Evolutionary conservation across 1,140 invertebrate species (phyloP), one percentile per base, ranked within the genome.

Genomic region (Amphibalanus amphitrite): DNA sequence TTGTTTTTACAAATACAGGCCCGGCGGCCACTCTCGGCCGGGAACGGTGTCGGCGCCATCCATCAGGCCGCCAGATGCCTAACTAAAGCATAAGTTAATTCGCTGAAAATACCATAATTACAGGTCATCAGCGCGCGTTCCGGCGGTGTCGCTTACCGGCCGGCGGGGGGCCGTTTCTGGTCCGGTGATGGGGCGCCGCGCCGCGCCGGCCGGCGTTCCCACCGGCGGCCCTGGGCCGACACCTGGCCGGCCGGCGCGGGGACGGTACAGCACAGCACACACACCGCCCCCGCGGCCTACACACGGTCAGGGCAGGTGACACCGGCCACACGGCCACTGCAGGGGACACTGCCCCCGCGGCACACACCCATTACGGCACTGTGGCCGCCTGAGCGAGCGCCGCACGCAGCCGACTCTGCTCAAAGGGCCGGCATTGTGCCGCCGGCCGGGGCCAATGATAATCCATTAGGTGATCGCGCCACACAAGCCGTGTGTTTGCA

Each of bases 31-130:
- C 47, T 13, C 13, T 13, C 47, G 13, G 47, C 13, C 47, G 10
- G 10, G 23, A 59, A 59, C 47, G 23, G 13, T 59, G 47, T 59
- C 47, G 47, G 47, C 13, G 10, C 20, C 47, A 59, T 59, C 47
- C 47, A 59, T 59, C 47, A 59, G 47, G 23, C 47, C 10, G 47
- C 47, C 47, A 59, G 47, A 59, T 59, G 47, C 47, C 47, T 59
- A 59, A 59, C 10, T 59, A 59, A 59, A 59, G 47, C 47, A 59
- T 59, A 59, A 59, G 47, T 59, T 59, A 59, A 59, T 59, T 59
- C 47, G 47, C 47, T 59, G 47, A 59, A 59, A 59, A 59, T 59
- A 59, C 47, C 20, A 20, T 59, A 59, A 59, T 59, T 59, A 59
- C 47, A 59, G 47, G 47, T 23, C 6, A 59, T 59, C 47, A 59